A percentile compares a stretch with the other conserved stretches of the same genome.
phyloP scores from a whole-genome alignment of 2,113 vertebrate species.

The Macaca nemestrina region DNA sequence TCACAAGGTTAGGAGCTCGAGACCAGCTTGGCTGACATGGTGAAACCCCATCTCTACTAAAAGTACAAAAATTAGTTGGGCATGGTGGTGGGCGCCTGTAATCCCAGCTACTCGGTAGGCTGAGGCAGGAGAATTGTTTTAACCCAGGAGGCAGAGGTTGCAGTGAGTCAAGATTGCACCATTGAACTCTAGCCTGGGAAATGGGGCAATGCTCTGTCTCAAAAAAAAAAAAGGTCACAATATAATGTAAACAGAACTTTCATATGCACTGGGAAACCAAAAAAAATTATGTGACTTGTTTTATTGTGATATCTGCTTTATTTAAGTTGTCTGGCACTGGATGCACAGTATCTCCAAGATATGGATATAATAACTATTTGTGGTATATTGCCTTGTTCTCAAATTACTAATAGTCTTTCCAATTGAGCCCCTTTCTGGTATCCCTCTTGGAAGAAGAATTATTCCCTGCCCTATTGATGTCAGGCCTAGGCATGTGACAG shows the following conservation, averaged over 20 bases:
- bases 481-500: not conserved
- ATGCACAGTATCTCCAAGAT: not conserved
- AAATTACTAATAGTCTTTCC: not conserved
- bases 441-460: not conserved
- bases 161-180: too few relatives aligned
- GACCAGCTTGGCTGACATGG: too few relatives aligned
- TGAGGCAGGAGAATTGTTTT: too few relatives aligned
- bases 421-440: accelerated
- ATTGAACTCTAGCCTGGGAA: too few relatives aligned
- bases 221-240: not conserved
- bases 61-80: too few relatives aligned
- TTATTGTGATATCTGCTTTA: not conserved
- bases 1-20: too few relatives aligned
- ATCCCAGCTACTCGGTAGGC: too few relatives aligned
- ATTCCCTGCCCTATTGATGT: not conserved
- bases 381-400: not conserved
- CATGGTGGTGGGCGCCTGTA: too few relatives aligned
- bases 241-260: not conserved
- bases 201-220: too few relatives aligned
- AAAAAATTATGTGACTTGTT: not conserved
- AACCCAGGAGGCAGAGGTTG: too few relatives aligned
- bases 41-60: too few relatives aligned
- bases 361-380: not conserved
- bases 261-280: not conserved
- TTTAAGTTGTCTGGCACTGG: not conserved